Percentiles rank a stretch among this genome's conserved stretches.
phyloP scores from a whole-genome alignment of 1,140 invertebrate species.

The Anastrepha ludens region DNA sequence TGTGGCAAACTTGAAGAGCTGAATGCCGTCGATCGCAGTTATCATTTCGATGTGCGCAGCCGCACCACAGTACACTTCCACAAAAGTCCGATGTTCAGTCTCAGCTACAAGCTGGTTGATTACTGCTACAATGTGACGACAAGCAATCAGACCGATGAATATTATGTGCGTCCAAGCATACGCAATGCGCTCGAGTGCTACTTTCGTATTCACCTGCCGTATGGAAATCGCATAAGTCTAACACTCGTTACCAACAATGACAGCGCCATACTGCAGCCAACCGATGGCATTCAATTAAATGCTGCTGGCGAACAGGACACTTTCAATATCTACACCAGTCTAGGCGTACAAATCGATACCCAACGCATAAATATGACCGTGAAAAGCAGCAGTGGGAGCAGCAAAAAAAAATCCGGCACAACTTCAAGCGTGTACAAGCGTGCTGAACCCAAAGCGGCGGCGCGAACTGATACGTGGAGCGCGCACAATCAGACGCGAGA shows the following conservation, averaged over 20 bases:
- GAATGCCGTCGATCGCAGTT: slow-evolving; percentile 75
- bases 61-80: slow-evolving; percentile 75
- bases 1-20: slow-evolving; percentile 81
- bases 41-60: slow-evolving; percentile 75
- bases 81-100: slow-evolving; percentile 78
- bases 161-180: slow-evolving; percentile 57
- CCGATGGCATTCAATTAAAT: slow-evolving; percentile 16
- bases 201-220: slow-evolving; percentile 79
- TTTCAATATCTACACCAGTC: slow-evolving; percentile 54
- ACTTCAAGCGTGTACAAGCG: slow-evolving; percentile 7
- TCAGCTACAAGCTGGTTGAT: slow-evolving; percentile 79
- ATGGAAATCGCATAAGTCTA: slow-evolving; percentile 78
- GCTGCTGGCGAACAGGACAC: slow-evolving; percentile 23
- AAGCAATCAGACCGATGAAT: slow-evolving; percentile 56
- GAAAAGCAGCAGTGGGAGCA: slow-evolving; percentile 31
- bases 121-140: slow-evolving; percentile 80
- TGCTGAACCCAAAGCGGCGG: slow-evolving; percentile 48
- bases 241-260: slow-evolving; percentile 70
- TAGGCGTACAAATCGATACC: slow-evolving; percentile 49
- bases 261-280: slow-evolving; percentile 53
- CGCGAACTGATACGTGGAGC: background rate
- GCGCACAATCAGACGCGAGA: slow-evolving; percentile 4
- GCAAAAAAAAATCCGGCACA: background rate
- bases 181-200: slow-evolving; percentile 76
- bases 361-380: slow-evolving; percentile 56